Base-by-base conservation (phyloP, 2,797 vertebrate genomes). In the Anableps anableps region DNA sequence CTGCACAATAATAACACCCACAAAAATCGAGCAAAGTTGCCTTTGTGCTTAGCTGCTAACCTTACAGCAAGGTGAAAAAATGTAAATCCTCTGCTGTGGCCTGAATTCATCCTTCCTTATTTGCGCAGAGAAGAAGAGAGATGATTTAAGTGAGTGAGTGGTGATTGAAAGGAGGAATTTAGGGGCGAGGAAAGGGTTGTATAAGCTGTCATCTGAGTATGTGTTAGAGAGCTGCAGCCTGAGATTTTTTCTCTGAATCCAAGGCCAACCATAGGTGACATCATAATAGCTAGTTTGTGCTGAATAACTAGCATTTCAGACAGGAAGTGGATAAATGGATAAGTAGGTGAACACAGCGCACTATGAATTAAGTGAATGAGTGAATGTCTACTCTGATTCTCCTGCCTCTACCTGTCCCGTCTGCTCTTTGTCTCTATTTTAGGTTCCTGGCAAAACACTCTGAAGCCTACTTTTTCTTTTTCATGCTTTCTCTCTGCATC, bases 281-380 rank as follows among this genome's bases (percentile, higher is more conserved):
- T 77, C 77, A 62, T 91, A 92, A 91, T 84, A 85, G 83, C 88
- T 87, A 80, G 84, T 90, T 86, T 92, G 84, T 38, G 43, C 83
- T 81, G 78, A 88, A 89, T 85, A 90, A 91, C 84, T 80, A 84
- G 53, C 74, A 79, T 84, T 84, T 90, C 29, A 77, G 76, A 47
- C 84, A 91, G 91, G 89, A 92, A 93, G 78, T 62, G 78, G 74
- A 79, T 83, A 91, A 92, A 79, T 66, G 78, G 70, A 78, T 82
- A 88, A 87, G 89, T 85, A 86, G 83, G 82, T 93, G 85, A 93
- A 83, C 41, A 72, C 51, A 50, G 77, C 75, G 73, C 81, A 78
- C 87, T 87, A 75, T 78, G 79, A 86, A 76, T 62, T 89, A 77
- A 86, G 78, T 87, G 81, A 70, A 88, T 85, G 88, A 86, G 86